Conservation (phyloP, 2,797 vertebrate species). For the Enteromius radiatus region DNA sequence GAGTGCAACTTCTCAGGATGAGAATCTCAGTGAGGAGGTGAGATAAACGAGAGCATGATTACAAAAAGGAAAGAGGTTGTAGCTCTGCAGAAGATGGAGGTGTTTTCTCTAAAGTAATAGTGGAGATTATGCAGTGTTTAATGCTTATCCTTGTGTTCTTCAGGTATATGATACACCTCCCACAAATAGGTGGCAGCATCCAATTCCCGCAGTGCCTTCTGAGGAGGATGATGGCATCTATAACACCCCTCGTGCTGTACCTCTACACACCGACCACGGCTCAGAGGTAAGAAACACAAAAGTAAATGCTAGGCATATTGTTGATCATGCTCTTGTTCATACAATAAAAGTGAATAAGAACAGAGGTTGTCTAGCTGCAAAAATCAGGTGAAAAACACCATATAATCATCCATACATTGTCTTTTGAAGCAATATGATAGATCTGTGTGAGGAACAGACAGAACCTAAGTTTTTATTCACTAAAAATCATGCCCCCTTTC, state of each 20-base stretch:
- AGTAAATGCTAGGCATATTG: not conserved
- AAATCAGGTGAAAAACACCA: not conserved
- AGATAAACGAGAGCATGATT: slow-evolving; percentile 27
- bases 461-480: not conserved
- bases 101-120: not conserved
- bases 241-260: slow-evolving; percentile 78
- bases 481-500: not conserved
- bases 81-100: not conserved
- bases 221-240: slow-evolving; percentile 77
- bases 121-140: not conserved
- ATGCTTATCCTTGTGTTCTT: slow-evolving; percentile 1
- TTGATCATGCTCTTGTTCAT: not conserved
- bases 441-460: not conserved
- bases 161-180: slow-evolving; percentile 92
- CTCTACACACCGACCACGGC: slow-evolving; percentile 68
- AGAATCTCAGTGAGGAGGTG: slow-evolving; percentile 74
- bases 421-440: not conserved
- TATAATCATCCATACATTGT: not conserved
- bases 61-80: not conserved
- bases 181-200: slow-evolving; percentile 77
- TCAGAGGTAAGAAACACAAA: slow-evolving; percentile 71
- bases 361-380: too few species aligned
- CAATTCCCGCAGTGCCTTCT: slow-evolving; percentile 59
- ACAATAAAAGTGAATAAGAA: not conserved
- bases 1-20: slow-evolving; percentile 60